Conservation (phyloP, 1,140 invertebrate genomes). For the Nebria ingens region DNA sequence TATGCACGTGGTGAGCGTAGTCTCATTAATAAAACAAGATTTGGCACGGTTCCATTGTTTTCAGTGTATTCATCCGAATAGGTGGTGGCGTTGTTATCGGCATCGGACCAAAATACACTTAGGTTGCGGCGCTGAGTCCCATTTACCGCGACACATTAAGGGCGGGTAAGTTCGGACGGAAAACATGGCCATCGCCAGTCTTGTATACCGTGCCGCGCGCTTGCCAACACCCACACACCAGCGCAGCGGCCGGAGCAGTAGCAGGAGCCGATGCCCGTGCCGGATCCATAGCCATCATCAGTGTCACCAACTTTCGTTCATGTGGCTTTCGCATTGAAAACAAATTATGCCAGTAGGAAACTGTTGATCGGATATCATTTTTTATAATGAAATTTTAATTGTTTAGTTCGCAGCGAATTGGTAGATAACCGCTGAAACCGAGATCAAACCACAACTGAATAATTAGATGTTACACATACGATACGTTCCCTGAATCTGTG, state of each 20-base stretch:
- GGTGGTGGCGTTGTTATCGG: conserved; percentile 7
- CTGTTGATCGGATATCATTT: neutral
- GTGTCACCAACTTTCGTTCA: neutral
- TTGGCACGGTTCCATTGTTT: conserved; percentile 7
- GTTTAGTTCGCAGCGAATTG: neutral
- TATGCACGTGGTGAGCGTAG: neutral
- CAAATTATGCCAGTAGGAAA: neutral
- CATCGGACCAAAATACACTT: neutral
- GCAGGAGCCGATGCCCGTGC: no score
- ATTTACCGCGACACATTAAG: conserved; percentile 4
- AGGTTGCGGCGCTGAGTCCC: neutral
- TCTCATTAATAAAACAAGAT: conserved; percentile 3
- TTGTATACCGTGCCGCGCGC: neutral
- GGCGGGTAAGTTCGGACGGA: neutral
- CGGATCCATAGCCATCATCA: neutral
- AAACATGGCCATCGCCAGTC: neutral
- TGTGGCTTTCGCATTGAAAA: neutral
- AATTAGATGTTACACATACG: neutral
- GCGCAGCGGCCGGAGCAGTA: no score
- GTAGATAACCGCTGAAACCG: neutral
- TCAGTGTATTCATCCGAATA: conserved; percentile 4
- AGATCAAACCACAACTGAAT: neutral
- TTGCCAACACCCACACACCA: neutral
- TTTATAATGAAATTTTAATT: neutral
- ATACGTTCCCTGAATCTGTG: no score